These are phyloP conservation scores for Hassar affinis DNA, from an alignment of 2,113 vertebrate genomes.

Conservation along the genomic window DNA sequence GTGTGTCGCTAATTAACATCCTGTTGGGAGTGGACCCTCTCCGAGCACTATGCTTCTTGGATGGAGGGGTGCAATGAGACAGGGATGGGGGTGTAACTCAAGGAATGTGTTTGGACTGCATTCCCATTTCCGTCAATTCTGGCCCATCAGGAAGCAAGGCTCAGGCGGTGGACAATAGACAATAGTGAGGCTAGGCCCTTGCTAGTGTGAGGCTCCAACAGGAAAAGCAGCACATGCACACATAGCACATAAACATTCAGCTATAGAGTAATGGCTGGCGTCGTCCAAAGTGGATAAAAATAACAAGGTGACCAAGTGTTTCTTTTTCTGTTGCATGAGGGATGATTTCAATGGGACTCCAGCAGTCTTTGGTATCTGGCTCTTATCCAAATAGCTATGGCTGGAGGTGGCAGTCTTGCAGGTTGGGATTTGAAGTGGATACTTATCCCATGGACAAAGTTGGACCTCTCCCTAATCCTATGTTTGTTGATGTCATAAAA, in stretches of 20 bases:
- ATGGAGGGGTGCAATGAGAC: slow-evolving; percentile 47
- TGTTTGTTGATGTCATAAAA: slow-evolving; percentile 56
- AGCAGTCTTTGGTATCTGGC: neutral
- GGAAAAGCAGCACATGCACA: slow-evolving; percentile 63
- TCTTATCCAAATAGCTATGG: neutral
- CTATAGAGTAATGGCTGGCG: slow-evolving; percentile 6
- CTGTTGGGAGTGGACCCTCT: slow-evolving; percentile 61
- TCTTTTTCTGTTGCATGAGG: neutral
- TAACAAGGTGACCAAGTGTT: slow-evolving; percentile 13
- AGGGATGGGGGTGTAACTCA: slow-evolving; percentile 59
- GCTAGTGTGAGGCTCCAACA: slow-evolving; percentile 66
- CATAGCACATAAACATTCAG: slow-evolving; percentile 46
- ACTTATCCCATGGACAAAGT: slow-evolving; percentile 8
- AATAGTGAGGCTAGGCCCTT: slow-evolving; percentile 70
- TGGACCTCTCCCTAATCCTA: slow-evolving; percentile 36
- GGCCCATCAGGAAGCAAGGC: slow-evolving; percentile 70
- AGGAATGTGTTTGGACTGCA: slow-evolving; percentile 76
- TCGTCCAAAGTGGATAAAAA: slow-evolving; percentile 31
- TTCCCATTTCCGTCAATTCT: slow-evolving; percentile 79
- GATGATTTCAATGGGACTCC: neutral
- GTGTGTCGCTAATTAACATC: slow-evolving; percentile 70
- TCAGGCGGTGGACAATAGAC: slow-evolving; percentile 72
- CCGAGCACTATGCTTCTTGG: slow-evolving; percentile 57
- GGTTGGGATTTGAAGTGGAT: slow-evolving; percentile 17
- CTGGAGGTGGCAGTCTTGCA: neutral